Evolutionary conservation across 1,140 invertebrate species (phyloP).

Genomic region (Atopsyche davidsoni): DNA sequence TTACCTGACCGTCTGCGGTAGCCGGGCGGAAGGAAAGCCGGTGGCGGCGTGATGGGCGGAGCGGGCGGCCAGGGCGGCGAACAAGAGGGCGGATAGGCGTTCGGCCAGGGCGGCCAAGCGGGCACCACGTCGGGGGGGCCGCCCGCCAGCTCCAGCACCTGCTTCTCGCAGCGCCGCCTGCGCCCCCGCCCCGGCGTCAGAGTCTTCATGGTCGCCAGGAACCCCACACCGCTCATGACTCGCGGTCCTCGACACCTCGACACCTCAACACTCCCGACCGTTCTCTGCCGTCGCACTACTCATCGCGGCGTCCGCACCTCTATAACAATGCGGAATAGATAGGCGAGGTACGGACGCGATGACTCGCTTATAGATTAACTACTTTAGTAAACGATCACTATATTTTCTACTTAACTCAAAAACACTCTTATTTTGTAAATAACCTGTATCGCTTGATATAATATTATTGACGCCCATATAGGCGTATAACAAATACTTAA

Average conservation of each 20-base stretch:
- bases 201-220: constrained; percentile 57
- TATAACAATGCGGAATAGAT: no score
- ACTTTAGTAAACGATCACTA: no score
- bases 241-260: background rate
- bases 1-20: constrained; percentile 33
- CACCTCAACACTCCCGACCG: background rate
- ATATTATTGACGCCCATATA: no score
- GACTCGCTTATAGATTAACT: no score
- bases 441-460: no score
- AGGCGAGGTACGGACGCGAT: no score
- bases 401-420: no score
- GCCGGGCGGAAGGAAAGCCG: constrained; percentile 42
- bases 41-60: constrained; percentile 46
- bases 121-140: constrained; percentile 44
- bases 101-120: constrained; percentile 42
- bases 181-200: constrained; percentile 57
- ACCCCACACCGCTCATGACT: constrained; percentile 56
- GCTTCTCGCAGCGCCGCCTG: constrained; percentile 55
- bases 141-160: constrained; percentile 50
- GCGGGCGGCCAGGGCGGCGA: constrained; percentile 41
- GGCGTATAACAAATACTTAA: no score
- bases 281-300: background rate
- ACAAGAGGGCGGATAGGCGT: constrained; percentile 39
- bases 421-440: no score
- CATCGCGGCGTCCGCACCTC: no score